These are phyloP conservation scores for Pogonus chalceus DNA, from an alignment of 1,140 invertebrate genomes.

Conservation along the genomic window DNA sequence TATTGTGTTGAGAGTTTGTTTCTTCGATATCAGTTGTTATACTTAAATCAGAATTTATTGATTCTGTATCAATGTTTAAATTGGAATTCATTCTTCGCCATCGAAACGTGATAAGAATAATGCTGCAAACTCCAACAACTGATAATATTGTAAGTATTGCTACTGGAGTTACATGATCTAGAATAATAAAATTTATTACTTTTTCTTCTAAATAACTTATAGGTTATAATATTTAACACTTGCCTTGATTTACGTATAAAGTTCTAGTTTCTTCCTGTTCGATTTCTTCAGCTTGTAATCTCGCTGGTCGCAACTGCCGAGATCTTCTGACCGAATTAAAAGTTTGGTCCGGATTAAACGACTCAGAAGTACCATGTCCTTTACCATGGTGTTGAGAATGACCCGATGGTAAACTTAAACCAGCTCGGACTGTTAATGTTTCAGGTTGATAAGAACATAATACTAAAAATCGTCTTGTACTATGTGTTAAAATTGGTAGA, in stretches of 20 bases:
- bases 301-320: not conserved
- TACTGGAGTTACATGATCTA: too few relatives aligned
- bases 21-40: not conserved
- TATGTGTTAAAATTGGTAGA: slow-evolving; percentile 67
- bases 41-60: not conserved
- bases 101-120: not conserved
- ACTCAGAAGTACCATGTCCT: slow-evolving; percentile 22
- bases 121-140: not conserved
- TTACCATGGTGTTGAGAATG: slow-evolving; percentile 12
- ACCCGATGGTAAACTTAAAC: slow-evolving; percentile 46
- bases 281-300: not conserved
- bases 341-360: slow-evolving; percentile 11
- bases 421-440: slow-evolving; percentile 64
- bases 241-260: not conserved
- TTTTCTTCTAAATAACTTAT: not conserved
- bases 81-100: not conserved
- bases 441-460: slow-evolving; percentile 70
- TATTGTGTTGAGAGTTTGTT: too few relatives aligned
- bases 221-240: not conserved
- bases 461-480: slow-evolving; percentile 65
- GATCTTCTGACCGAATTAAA: not conserved
- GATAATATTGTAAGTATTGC: not conserved
- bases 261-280: not conserved
- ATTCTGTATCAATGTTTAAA: not conserved
- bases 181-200: too few relatives aligned